A percentile compares a stretch with the other conserved stretches of the same genome.
Evolutionary conservation across 2,113 vertebrate species (phyloP).

Genomic region (Halichoeres trimaculatus): DNA sequence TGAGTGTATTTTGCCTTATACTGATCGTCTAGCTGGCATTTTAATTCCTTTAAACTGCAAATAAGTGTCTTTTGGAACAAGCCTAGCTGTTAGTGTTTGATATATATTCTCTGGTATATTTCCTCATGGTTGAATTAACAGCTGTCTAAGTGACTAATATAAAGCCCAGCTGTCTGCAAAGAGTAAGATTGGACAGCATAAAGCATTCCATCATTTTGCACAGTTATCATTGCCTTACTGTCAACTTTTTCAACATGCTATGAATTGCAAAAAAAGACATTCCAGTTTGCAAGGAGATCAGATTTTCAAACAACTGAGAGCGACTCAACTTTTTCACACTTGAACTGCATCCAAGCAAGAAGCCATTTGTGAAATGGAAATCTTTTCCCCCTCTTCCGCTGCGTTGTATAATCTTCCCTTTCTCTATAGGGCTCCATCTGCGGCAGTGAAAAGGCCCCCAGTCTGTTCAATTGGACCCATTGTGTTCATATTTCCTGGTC

Average conservation of each 20-base stretch:
- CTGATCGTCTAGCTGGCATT: no score
- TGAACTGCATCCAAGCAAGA: constrained; percentile 61
- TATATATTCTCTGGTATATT: no score
- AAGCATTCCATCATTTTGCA: no score
- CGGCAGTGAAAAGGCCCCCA: constrained; percentile 59
- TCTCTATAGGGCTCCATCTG: constrained; percentile 72
- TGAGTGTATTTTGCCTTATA: no score
- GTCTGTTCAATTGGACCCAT: constrained; percentile 66
- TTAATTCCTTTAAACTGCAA: no score
- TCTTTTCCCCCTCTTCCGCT: constrained; percentile 48
- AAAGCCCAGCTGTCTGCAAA: no score
- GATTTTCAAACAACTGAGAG: constrained; percentile 34
- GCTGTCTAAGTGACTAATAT: no score
- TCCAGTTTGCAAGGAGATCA: constrained; percentile 13
- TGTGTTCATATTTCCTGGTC: constrained; percentile 70
- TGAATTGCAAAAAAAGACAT: background rate
- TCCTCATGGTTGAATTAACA: no score
- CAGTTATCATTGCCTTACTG: background rate
- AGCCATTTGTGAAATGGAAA: constrained; percentile 61
- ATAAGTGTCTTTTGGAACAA: no score
- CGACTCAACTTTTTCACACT: constrained; percentile 26
- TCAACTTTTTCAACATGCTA: background rate
- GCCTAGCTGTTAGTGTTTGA: no score
- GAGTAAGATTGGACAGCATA: no score
- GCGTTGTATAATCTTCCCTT: constrained; percentile 65